Evolutionary conservation across 2,888 invertebrate genomes (phyloP), one percentile per base, ranked within the genome.

Genomic region (Metallyticus violacea): DNA sequence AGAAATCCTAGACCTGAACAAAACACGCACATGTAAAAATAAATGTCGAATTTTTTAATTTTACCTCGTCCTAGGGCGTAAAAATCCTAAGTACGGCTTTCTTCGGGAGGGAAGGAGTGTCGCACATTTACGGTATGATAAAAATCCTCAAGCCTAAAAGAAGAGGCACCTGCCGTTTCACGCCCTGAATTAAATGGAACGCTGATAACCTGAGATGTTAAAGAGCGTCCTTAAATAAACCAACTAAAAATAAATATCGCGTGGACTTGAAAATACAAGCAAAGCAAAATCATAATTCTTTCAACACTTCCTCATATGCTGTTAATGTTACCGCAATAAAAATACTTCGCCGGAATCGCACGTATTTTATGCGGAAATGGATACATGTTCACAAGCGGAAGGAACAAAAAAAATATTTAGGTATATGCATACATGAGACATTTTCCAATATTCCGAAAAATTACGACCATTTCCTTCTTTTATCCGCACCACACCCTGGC

Each of bases 381-480:
- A 62, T 62, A 62, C 22, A 62, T 22, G 15, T 62, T 62, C 40
- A 83, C 26, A 76, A 77, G 26, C 26, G 27, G 22, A 40, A 81
- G 76, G 26, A 83, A 83, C 9, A 62, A 62, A 9, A 62, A 9
- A 9, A 83, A n/a, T n/a, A n/a, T n/a, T n/a, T n/a, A n/a, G n/a
- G n/a, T n/a, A n/a, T n/a, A n/a, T n/a, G n/a, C n/a, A n/a, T n/a
- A n/a, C n/a, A n/a, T n/a, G n/a, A 77, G 77, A 83, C 76, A 83
- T 83, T 62, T 83, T 77, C 83, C 28, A 76, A 27, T 83, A 83
- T 83, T 76, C 77, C 77, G 28, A 83, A 83, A 83, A 83, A 83
- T 83, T 83, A 83, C 83, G 83, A 83, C 83, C 27, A 77, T 76
- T 83, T 62, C 77, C 76, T 76, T 62, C 80, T 77, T 83, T 83